phyloP scores from a whole-genome alignment of 1,140 invertebrate species.

The Caenorhabditis latens region DNA sequence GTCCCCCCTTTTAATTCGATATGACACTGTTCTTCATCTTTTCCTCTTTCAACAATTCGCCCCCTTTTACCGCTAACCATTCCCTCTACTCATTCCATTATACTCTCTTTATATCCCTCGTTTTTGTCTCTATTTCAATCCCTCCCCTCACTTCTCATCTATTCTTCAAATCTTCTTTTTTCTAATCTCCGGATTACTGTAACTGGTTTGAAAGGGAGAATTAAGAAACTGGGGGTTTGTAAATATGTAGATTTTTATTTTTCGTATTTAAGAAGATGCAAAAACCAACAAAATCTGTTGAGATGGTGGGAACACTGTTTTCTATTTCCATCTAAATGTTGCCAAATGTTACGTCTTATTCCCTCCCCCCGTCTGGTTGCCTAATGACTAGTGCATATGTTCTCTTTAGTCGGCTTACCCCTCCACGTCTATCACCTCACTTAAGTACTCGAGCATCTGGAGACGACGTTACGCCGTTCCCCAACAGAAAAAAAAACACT shows the following conservation, averaged over 20 bases:
- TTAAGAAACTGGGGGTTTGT: background rate
- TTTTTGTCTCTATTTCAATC: conserved; percentile 21
- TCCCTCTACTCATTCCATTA: conserved; percentile 2
- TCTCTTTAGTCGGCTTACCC: conserved; percentile 19
- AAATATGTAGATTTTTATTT: conserved; percentile 2
- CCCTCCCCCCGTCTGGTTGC: background rate
- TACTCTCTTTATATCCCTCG: background rate
- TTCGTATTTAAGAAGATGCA: background rate
- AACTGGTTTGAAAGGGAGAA: conserved; percentile 10
- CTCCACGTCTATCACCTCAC: conserved; percentile 32
- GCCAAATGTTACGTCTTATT: conserved; percentile 38
- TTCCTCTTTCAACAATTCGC: background rate
- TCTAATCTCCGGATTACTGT: conserved; percentile 41
- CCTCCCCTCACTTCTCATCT: background rate
- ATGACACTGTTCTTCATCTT: conserved; percentile 2
- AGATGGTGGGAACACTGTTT: no score
- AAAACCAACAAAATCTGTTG: background rate
- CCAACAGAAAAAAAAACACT: background rate
- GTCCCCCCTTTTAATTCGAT: background rate
- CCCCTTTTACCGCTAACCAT: background rate
- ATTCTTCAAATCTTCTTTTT: background rate
- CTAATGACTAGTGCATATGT: conserved; percentile 54
- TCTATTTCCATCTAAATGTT: background rate
- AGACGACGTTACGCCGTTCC: background rate
- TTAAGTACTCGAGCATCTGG: conserved; percentile 51